Conservation (phyloP, 2,113 vertebrate species). For the Tyto alba region DNA sequence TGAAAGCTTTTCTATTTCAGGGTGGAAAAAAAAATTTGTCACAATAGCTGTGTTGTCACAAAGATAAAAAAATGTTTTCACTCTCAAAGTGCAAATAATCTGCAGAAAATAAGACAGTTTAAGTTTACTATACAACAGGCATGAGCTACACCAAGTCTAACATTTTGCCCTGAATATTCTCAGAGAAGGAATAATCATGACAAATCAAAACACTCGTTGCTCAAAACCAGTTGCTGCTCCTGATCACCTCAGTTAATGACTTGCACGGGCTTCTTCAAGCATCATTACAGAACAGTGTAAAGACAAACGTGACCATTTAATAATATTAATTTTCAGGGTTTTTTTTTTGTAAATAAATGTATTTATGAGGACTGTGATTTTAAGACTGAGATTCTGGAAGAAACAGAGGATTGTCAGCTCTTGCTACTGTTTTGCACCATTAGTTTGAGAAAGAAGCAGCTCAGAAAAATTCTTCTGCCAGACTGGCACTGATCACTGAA, state of each 20-base stretch:
- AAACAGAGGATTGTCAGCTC: not conserved
- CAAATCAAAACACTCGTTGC: not conserved
- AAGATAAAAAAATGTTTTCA: not conserved
- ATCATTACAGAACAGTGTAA: not conserved
- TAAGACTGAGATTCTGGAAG: not conserved
- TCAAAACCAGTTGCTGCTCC: not conserved
- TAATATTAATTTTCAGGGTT: not conserved
- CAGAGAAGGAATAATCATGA: not conserved
- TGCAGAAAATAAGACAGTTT: not conserved
- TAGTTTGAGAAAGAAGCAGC: not conserved
- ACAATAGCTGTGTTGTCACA: not conserved
- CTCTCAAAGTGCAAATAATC: not conserved
- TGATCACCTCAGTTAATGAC: not conserved
- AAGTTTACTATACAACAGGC: not conserved
- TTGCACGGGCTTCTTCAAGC: not conserved
- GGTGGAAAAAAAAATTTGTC: not conserved
- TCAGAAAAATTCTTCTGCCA: not conserved
- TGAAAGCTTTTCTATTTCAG: not conserved
- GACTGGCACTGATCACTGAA: not conserved
- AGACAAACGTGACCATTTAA: not conserved
- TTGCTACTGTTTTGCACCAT: not conserved
- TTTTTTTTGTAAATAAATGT: not conserved
- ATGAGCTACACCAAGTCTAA: not conserved
- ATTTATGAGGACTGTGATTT: not conserved
- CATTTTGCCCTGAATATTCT: not conserved